Base-by-base conservation (phyloP, 2,113 vertebrate species). In the Python bivittatus region DNA sequence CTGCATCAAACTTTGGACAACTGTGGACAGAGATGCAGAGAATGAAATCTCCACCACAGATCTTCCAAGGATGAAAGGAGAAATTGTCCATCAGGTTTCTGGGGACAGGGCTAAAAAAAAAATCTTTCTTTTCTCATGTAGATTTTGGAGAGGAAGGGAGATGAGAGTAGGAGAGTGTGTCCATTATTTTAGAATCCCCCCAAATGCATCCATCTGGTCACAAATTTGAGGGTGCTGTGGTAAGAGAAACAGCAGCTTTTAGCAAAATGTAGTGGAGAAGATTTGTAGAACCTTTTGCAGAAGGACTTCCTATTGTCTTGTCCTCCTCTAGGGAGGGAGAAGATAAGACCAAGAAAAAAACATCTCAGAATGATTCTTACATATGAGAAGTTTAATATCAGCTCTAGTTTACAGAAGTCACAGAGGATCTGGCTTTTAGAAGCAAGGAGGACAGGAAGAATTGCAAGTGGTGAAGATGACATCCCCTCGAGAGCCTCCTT, bases 71-170 rank as follows among this genome's bases (percentile, higher is more conserved):
- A 11, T 64, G 27, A 64, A 68, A n/a, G 4, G 64, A 68, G 64
- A 68, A 17, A 33, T 72, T 33, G 6, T 72, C n/a, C 64, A 72
- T 13, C 5, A 33, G 64, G n/a, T 72, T 72, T 5, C n/a, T 33
- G 13, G n/a, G 13, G 2, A 72, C n/a, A 0, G 3, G n/a, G 29
- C 4, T 15, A 6, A n/a, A 33, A 29, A 6, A 1, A n/a, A 12
- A 1, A 13, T 17, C 64, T n/a, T n/a, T 33, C 13, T 72, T 72
- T 72, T 33, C 5, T 72, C 29, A 33, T 5, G 6, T 72, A 15
- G 4, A 1, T 68, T 68, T 68, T 68, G 29, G n/a, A 68, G 29
- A 33, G 64, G 29, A 68, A 15, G 61, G 29, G 29, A 13, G 5
- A 1, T 68, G 15, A n/a, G 64, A 68, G 7, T 48, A 4, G 11